Percentiles rank a stretch among this genome's conserved stretches.
phyloP scores from a whole-genome alignment of 2,113 vertebrate species.

The Vulpes ferrilata region DNA sequence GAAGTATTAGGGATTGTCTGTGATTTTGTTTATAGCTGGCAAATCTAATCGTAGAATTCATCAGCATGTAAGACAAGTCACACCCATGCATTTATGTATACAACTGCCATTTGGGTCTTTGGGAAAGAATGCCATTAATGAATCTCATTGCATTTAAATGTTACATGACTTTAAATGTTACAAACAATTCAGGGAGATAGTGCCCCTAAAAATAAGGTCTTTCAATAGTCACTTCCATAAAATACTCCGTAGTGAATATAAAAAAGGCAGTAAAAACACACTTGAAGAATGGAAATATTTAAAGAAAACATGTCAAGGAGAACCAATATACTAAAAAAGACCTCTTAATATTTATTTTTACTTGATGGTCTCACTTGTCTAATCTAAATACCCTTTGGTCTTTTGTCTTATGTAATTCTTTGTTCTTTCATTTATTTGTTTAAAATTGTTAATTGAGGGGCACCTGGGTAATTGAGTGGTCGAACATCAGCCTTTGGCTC shows the following conservation, averaged over 20 bases:
- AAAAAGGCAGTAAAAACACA: not conserved
- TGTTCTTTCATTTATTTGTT: not conserved
- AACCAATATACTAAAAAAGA: not conserved
- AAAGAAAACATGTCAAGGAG: not conserved
- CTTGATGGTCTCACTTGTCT: not conserved
- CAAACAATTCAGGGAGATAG: not conserved
- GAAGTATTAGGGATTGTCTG: not conserved
- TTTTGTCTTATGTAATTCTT: not conserved
- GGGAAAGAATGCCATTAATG: constrained; percentile 21
- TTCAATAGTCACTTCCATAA: not conserved
- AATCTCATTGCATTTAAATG: constrained; percentile 7
- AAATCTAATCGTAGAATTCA: not conserved
- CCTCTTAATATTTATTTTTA: not conserved
- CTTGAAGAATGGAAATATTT: not conserved
- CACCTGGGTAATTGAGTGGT: too few species aligned
- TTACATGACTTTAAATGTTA: not conserved
- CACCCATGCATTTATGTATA: not conserved
- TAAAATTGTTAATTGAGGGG: not conserved
- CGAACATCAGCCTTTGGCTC: too few species aligned
- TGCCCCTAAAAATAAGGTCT: not conserved
- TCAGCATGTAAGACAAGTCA: not conserved
- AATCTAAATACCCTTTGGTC: not conserved
- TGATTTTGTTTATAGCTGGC: not conserved
- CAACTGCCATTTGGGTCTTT: not conserved
- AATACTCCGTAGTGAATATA: not conserved